Base-by-base conservation (phyloP, 92 coral and sea anemone genomes). In the Paragorgia papillata region DNA sequence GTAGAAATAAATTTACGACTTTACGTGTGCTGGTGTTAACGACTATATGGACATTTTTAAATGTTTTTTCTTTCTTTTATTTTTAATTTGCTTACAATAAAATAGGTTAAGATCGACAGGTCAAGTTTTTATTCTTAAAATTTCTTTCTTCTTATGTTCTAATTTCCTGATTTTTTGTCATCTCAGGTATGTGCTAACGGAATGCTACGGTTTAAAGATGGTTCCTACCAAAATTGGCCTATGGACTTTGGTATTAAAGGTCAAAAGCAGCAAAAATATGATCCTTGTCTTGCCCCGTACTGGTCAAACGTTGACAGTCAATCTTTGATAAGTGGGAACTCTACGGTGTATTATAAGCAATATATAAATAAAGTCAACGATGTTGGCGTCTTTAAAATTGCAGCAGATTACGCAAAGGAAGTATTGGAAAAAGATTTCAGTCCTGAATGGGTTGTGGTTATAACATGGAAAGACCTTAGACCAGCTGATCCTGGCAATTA, bases 211-310 rank as follows among this genome's bases (percentile, higher is more conserved):
- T 63, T 63, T 34, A 14, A 32, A 3, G 29, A 25, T 32, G 48
- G 69, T 44, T 1, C 0, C 2, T 63, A 63, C 49, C 48, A 63
- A 34, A 5, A 19, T 17, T 33, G 44, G 40, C 69, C 69, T 63
- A 22, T 22, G 9, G 34, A 63, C 44, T 63, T 63, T 35, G 69
- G 69, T 28, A 60, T 39, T 60, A n/a, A 63, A 15, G 48, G 3
- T 30, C 19, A 4, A 25, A 12, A 60, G 19, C 18, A n/a, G n/a
- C 53, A 60, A 60, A 28, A 60, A 1, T 46, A 63, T 35, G 69
- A 40, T 21, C 26, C 69, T 34, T 63, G 69, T 34, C 15, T 63
- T 33, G 69, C 69, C 18, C 69, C 69, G n/a, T 63, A 63, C 49
- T 63, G 69, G 69, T n/a, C 69, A 33, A 14, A 2, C 17, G 49